Evolutionary conservation across 2,113 vertebrate species (phyloP).

Genomic region (Anarhynchus alexandrinus): DNA sequence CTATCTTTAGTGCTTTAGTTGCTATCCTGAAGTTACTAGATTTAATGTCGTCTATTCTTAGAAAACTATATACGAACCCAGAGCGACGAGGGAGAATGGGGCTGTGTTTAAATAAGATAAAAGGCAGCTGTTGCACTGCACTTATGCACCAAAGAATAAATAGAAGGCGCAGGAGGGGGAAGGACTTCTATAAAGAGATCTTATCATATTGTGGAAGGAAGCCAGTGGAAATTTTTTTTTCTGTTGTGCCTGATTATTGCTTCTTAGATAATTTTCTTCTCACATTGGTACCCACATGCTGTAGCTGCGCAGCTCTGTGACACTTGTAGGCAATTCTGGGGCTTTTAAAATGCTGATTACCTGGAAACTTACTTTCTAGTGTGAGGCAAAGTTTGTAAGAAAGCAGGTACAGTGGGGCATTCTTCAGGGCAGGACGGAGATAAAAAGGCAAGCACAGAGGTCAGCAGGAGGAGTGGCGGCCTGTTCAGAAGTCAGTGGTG

Average conservation of each 20-base stretch:
- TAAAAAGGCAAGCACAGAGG: neutral
- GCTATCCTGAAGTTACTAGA: neutral
- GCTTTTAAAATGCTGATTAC: neutral
- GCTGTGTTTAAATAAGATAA: slow-evolving; percentile 36
- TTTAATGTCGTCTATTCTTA: neutral
- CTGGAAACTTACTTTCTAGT: neutral
- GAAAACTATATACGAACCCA: neutral
- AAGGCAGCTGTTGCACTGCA: neutral
- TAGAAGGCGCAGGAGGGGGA: neutral
- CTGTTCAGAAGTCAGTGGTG: neutral
- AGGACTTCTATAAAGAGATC: neutral
- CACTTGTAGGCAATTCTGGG: neutral
- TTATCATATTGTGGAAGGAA: neutral
- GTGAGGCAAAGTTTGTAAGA: neutral
- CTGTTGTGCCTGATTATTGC: neutral
- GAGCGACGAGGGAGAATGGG: neutral
- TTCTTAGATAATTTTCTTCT: neutral
- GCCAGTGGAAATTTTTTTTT: neutral
- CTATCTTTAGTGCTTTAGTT: neutral
- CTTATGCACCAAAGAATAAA: neutral
- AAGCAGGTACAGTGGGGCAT: neutral
- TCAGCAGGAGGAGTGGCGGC: neutral
- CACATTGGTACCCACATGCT: neutral
- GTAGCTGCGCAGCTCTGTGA: neutral
- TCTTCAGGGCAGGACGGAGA: neutral